These are phyloP conservation scores for Vulpes lagopus DNA, from an alignment of 2,113 vertebrate species.

Conservation along the genomic window DNA sequence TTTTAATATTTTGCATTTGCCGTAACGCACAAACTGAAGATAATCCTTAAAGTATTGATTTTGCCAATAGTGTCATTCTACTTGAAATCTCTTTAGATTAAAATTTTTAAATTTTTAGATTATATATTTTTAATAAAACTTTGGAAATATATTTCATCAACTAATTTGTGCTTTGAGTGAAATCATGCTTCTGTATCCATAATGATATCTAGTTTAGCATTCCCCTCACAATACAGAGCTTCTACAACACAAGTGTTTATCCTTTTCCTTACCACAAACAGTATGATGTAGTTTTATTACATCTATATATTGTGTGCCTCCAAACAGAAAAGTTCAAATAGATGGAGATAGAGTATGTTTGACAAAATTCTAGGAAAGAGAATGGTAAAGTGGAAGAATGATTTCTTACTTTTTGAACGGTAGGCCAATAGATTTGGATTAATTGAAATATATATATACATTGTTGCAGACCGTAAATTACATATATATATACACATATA, in stretches of 20 bases:
- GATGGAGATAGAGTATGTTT: slow-evolving; percentile 46
- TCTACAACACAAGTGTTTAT: background rate
- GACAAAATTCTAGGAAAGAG: background rate
- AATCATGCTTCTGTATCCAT: background rate
- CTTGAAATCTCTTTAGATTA: background rate
- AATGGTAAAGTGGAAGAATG: slow-evolving; percentile 33
- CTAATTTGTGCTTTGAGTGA: background rate
- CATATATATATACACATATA: background rate
- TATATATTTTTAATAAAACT: background rate
- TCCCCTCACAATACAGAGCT: background rate
- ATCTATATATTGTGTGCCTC: background rate
- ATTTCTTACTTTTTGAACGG: slow-evolving; percentile 66
- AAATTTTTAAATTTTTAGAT: background rate
- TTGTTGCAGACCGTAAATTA: background rate
- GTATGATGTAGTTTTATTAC: background rate
- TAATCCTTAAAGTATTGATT: background rate
- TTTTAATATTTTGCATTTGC: background rate
- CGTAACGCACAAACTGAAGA: background rate
- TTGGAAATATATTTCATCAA: background rate
- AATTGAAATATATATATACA: background rate
- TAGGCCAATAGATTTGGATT: slow-evolving; percentile 59
- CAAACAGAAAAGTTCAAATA: slow-evolving; percentile 61
- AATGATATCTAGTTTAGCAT: background rate
- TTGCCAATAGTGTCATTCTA: background rate
- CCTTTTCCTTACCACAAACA: background rate